Conservation (phyloP, 2,888 invertebrate species). For the Meiosimyza platycephala region DNA sequence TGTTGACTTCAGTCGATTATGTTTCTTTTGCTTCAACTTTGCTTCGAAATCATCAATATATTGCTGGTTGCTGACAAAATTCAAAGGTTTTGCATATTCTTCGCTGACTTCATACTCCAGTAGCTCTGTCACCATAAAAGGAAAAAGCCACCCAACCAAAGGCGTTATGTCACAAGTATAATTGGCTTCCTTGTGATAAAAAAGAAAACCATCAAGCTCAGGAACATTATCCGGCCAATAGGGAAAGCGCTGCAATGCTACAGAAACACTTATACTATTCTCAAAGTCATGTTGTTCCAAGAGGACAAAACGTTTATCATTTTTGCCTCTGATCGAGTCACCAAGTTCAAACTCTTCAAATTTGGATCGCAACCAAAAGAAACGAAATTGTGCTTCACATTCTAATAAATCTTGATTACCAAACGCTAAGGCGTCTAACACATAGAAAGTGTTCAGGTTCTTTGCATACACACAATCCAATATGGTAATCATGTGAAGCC, state of each 20-base stretch:
- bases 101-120: conserved; percentile 62
- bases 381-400: conserved; percentile 77
- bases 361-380: conserved; percentile 84
- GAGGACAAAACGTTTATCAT: conserved; percentile 53
- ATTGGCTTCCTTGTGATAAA: conserved; percentile 86
- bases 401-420: conserved; percentile 59
- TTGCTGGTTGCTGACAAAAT: conserved; percentile 62
- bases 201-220: conserved; percentile 86
- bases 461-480: conserved; percentile 86
- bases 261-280: conserved; percentile 50
- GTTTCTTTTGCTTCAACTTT: too few species aligned
- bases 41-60: too few species aligned
- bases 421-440: conserved; percentile 77
- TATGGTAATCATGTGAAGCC: conserved; percentile 63
- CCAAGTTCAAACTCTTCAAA: conserved; percentile 71
- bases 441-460: conserved; percentile 73
- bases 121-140: conserved; percentile 88
- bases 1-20: too few species aligned
- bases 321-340: conserved; percentile 37
- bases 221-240: conserved; percentile 65
- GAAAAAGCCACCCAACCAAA: conserved; percentile 91
- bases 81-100: conserved; percentile 13
- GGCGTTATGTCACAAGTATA: conserved; percentile 87
- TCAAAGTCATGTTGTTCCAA: conserved; percentile 57
- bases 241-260: conserved; percentile 56